Conservation (phyloP, 2,113 vertebrate species). For the Limnothrissa miodon region DNA sequence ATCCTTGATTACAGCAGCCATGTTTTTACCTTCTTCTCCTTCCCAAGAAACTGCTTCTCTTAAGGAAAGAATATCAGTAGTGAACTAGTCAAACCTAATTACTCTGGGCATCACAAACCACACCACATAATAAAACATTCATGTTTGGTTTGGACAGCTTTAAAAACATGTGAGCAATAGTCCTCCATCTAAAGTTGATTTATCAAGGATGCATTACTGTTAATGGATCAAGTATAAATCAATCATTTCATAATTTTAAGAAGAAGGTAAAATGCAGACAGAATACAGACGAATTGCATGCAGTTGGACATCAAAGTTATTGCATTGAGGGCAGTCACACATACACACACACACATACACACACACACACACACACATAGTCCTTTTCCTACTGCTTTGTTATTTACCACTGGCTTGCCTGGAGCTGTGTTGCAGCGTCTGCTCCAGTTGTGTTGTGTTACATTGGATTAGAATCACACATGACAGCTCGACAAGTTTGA, state of each 20-base stretch:
- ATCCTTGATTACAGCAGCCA: conserved; percentile 8
- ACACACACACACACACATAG: conserved; percentile 12
- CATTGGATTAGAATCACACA: conserved; percentile 86
- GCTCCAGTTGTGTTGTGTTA: conserved; percentile 82
- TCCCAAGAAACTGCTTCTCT: not conserved
- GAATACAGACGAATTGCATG: not conserved
- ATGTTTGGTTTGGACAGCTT: not conserved
- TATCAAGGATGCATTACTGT: not conserved
- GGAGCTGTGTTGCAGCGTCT: conserved; percentile 79
- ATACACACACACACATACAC: conserved; percentile 26
- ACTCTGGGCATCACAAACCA: not conserved
- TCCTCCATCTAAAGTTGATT: not conserved
- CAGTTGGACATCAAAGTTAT: not conserved
- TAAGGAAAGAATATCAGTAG: not conserved
- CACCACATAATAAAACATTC: conserved; percentile 12
- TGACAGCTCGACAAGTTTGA: conserved; percentile 88
- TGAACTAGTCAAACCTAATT: conserved; percentile 6
- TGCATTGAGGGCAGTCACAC: not conserved
- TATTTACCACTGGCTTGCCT: conserved; percentile 81
- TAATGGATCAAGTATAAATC: not conserved
- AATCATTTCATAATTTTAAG: not conserved
- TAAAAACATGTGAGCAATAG: not conserved
- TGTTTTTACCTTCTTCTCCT: not conserved
- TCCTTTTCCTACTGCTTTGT: conserved; percentile 33
- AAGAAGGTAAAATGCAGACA: not conserved